Conservation (phyloP, 2,888 invertebrate species). For the Sicus ferrugineus region DNA sequence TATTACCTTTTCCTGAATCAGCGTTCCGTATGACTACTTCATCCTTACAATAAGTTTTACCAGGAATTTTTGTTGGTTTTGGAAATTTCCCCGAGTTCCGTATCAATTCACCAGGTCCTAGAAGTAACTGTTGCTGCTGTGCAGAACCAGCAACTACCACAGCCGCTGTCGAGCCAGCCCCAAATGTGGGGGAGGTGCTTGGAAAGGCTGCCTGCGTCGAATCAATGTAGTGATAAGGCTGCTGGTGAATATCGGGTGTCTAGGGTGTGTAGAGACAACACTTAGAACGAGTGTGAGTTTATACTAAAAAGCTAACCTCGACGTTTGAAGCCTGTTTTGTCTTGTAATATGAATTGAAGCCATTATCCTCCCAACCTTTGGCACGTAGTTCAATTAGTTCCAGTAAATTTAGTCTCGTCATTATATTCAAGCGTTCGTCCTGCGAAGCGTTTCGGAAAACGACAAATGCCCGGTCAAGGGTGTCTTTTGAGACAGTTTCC, state of each 20-base stretch:
- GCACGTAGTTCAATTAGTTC: constrained; percentile 93
- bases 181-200: constrained; percentile 67
- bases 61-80: constrained; percentile 88
- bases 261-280: constrained; percentile 32
- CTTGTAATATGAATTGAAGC: constrained; percentile 85
- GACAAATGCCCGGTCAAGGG: constrained; percentile 83
- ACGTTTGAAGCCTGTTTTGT: constrained; percentile 71
- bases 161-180: constrained; percentile 53
- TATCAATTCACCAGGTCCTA: constrained; percentile 84
- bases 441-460: constrained; percentile 89
- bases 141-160: constrained; percentile 60
- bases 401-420: constrained; percentile 86
- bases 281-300: not conserved
- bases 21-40: constrained; percentile 94
- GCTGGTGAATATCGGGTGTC: constrained; percentile 48
- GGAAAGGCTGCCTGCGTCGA: constrained; percentile 64
- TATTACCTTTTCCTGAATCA: constrained; percentile 92
- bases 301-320: constrained; percentile 59
- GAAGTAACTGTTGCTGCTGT: constrained; percentile 65
- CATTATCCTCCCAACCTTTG: constrained; percentile 88
- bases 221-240: constrained; percentile 46
- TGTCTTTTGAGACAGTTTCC: constrained; percentile 84
- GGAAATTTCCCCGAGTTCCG: constrained; percentile 88
- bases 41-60: constrained; percentile 93
- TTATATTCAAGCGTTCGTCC: constrained; percentile 84